Percentiles rank a stretch among this genome's conserved stretches.
These are phyloP conservation scores for Dreissena polymorpha DNA, from an alignment of 1,140 invertebrate species.

Conservation along the genomic window DNA sequence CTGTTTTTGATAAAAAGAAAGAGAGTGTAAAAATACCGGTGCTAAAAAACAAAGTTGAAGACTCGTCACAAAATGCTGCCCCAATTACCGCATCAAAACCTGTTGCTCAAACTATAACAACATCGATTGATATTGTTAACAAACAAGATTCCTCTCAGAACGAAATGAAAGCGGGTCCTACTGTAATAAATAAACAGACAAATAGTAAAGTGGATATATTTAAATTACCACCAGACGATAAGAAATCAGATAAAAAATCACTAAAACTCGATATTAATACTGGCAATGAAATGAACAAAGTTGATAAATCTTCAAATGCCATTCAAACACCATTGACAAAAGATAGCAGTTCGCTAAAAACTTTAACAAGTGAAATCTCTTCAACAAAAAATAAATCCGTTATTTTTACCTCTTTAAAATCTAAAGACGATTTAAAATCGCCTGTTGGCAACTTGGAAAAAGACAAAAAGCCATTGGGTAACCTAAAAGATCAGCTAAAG, in stretches of 20 bases:
- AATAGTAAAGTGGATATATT: conserved; percentile 35
- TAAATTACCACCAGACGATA: neutral
- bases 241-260: conserved; percentile 2
- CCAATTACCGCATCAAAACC: neutral
- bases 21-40: conserved; percentile 5
- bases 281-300: neutral
- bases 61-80: conserved; percentile 20
- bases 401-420: neutral
- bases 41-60: conserved; percentile 28
- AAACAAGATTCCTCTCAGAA: conserved; percentile 47
- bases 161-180: conserved; percentile 35
- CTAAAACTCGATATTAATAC: neutral
- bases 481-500: conserved; percentile 14
- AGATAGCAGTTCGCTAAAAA: neutral
- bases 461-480: neutral
- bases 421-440: neutral
- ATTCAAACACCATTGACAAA: neutral
- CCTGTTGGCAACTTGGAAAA: neutral
- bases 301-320: neutral
- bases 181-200: conserved; percentile 33
- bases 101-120: neutral
- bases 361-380: too few species aligned
- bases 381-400: neutral
- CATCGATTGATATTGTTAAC: neutral
- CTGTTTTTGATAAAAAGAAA: conserved; percentile 30